Conservation (phyloP, 2,888 invertebrate genomes). For the Diarsia brunnea region DNA sequence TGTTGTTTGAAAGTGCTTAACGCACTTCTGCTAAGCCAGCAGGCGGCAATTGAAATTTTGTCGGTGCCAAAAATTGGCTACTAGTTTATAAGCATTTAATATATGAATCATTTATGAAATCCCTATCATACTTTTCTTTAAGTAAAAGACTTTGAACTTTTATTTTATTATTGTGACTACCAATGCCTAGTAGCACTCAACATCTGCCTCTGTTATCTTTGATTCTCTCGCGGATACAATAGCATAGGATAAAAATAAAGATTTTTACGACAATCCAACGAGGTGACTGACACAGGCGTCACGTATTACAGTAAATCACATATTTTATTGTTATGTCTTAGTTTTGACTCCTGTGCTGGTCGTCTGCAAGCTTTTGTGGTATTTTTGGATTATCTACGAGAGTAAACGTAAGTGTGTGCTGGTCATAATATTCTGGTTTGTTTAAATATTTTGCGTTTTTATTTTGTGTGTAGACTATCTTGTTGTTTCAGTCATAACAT, state of each 20-base stretch:
- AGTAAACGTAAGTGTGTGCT: slow-evolving; percentile 39
- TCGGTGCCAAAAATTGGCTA: not conserved
- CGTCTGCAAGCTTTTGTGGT: slow-evolving; percentile 47
- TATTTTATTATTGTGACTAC: not conserved
- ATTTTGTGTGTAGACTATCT: slow-evolving; percentile 22
- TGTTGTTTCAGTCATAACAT: slow-evolving; percentile 19
- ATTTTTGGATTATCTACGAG: slow-evolving; percentile 61
- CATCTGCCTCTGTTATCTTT: slow-evolving; percentile 31
- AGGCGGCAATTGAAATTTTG: not conserved
- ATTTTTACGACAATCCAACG: slow-evolving; percentile 62
- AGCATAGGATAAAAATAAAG: slow-evolving; percentile 61
- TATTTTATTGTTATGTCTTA: slow-evolving; percentile 64
- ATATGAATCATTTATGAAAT: not conserved
- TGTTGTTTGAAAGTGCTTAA: not conserved
- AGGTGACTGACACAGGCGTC: slow-evolving; percentile 63
- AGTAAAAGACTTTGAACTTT: not conserved
- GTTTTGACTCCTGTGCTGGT: slow-evolving; percentile 55
- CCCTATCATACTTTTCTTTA: not conserved
- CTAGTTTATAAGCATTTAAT: not conserved
- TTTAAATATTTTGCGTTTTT: slow-evolving; percentile 43
- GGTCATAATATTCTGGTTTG: slow-evolving; percentile 42
- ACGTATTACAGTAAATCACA: slow-evolving; percentile 56
- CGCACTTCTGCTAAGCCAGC: not conserved
- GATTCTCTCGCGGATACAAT: slow-evolving; percentile 50
- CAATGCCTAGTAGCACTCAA: slow-evolving; percentile 9